phyloP scores from a whole-genome alignment of 2,113 vertebrate genomes.

The Mellivora capensis region DNA sequence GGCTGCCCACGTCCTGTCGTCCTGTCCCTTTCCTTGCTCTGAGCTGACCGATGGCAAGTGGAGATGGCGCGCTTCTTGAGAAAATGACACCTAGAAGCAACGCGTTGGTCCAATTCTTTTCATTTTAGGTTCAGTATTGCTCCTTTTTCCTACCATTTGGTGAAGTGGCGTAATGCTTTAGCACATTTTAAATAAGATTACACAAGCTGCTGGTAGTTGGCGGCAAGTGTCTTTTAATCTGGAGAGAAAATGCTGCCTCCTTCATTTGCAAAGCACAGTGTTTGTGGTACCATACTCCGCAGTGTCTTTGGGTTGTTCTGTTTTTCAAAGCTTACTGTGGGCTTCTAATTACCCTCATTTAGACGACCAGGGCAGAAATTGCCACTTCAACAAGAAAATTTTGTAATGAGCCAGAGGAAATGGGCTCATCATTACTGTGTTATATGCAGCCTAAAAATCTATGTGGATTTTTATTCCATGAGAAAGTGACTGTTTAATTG shows the following conservation, averaged over 20 bases:
- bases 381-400: constrained; percentile 55
- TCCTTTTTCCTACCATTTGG: constrained; percentile 50
- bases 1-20: background rate
- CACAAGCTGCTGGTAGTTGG: constrained; percentile 63
- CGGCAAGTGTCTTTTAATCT: constrained; percentile 56
- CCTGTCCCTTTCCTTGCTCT: background rate
- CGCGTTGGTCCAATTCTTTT: constrained; percentile 22
- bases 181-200: constrained; percentile 68
- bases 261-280: constrained; percentile 53
- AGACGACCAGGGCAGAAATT: constrained; percentile 59
- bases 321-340: constrained; percentile 57
- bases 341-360: constrained; percentile 53
- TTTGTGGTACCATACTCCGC: constrained; percentile 37
- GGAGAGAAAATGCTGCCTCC: constrained; percentile 59
- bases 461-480: constrained; percentile 33
- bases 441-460: background rate
- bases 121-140: background rate
- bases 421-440: constrained; percentile 10
- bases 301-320: constrained; percentile 42
- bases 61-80: background rate
- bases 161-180: constrained; percentile 55
- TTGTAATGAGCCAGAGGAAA: constrained; percentile 46
- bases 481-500: constrained; percentile 49
- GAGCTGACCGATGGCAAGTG: background rate
- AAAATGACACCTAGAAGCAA: background rate